phyloP scores from a whole-genome alignment of 2,113 vertebrate genomes.

The Caloenas nicobarica region DNA sequence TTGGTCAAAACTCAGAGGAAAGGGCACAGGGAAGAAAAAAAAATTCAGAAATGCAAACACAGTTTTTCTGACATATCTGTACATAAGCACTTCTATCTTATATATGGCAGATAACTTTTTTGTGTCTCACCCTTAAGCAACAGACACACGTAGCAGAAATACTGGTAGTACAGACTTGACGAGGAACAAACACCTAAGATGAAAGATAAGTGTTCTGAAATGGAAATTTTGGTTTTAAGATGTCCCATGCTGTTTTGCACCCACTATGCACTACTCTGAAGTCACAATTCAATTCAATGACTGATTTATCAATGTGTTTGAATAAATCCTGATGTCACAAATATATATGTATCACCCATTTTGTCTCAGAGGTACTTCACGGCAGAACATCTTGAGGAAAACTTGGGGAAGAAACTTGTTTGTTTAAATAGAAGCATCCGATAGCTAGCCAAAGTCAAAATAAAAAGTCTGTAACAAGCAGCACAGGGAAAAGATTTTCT shows the following conservation, averaged over 20 bases:
- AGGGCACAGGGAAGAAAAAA: background rate
- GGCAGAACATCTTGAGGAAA: background rate
- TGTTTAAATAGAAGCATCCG: constrained; percentile 6
- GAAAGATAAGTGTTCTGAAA: background rate
- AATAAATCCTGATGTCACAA: background rate
- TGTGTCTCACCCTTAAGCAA: background rate
- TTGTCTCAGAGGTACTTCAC: background rate
- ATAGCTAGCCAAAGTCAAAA: background rate
- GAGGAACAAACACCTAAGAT: background rate
- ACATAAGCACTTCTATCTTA: background rate
- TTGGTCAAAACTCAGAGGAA: background rate
- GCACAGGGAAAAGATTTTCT: background rate
- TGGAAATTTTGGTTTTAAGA: background rate
- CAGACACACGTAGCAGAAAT: background rate
- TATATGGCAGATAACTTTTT: background rate
- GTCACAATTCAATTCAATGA: background rate
- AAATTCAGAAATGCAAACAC: background rate
- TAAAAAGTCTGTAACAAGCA: background rate
- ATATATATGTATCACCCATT: background rate
- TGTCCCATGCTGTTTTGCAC: background rate
- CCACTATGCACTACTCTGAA: background rate
- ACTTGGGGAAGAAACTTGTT: background rate
- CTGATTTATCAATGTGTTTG: background rate
- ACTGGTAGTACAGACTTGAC: background rate
- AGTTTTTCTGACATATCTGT: background rate